Evolutionary conservation across 1,140 invertebrate genomes (phyloP).

Genomic region (Hyphantria cunea): DNA sequence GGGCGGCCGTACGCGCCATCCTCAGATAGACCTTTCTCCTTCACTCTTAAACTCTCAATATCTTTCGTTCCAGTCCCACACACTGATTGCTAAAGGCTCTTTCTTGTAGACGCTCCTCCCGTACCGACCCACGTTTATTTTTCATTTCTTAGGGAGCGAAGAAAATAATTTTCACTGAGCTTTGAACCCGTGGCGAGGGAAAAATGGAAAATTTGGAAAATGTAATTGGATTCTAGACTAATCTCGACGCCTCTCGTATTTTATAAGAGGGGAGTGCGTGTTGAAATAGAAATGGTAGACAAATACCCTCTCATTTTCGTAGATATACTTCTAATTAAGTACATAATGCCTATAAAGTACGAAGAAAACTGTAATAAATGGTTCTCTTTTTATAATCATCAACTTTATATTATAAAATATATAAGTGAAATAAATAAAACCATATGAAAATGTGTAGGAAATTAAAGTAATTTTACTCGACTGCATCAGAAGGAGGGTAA

Average conservation of each 20-base stretch:
- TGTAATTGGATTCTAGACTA: constrained; percentile 78
- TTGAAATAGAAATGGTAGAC: constrained; percentile 51
- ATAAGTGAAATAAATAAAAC: too few relatives aligned
- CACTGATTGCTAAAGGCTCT: constrained; percentile 41
- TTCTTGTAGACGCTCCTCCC: constrained; percentile 43
- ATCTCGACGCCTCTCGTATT: constrained; percentile 71
- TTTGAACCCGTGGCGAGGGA: constrained; percentile 73
- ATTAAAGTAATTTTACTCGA: too few relatives aligned
- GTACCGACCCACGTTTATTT: constrained; percentile 66
- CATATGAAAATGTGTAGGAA: too few relatives aligned
- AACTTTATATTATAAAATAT: too few relatives aligned
- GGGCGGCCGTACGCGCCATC: constrained; percentile 30
- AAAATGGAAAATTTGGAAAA: constrained; percentile 77
- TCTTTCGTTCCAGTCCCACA: constrained; percentile 41
- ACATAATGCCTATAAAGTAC: too few relatives aligned
- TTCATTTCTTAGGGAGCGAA: constrained; percentile 73
- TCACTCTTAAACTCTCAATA: constrained; percentile 26
- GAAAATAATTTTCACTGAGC: constrained; percentile 79
- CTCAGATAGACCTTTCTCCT: constrained; percentile 28
- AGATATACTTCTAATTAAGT: constrained; percentile 8
- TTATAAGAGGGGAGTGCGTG: constrained; percentile 59
- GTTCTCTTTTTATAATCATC: too few relatives aligned
- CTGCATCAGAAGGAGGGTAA: too few relatives aligned
- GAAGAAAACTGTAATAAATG: too few relatives aligned
- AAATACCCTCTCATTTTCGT: constrained; percentile 16